These are phyloP conservation scores for Drosophila truncata DNA, from an alignment of 1,140 invertebrate species.

Conservation along the genomic window DNA sequence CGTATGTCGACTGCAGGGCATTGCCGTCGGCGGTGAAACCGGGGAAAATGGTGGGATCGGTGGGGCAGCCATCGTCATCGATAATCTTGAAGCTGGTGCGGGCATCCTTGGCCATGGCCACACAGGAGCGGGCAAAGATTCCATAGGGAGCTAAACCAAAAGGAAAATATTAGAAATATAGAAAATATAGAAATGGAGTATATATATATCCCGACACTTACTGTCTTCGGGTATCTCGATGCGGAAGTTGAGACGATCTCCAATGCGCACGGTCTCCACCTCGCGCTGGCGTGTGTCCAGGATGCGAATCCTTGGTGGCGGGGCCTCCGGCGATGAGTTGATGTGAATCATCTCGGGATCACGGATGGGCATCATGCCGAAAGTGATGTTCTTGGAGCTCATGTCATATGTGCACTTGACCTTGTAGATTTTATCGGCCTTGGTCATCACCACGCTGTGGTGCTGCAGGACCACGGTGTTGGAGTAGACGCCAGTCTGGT, in stretches of 20 bases:
- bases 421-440: slow-evolving; percentile 98
- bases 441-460: slow-evolving; percentile 98
- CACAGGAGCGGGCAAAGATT: slow-evolving; percentile 97
- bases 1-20: slow-evolving; percentile 95
- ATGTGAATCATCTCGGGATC: slow-evolving; percentile 98
- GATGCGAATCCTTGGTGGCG: slow-evolving; percentile 96
- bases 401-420: slow-evolving; percentile 98
- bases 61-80: slow-evolving; percentile 97
- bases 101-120: slow-evolving; percentile 98
- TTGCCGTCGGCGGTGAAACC: slow-evolving; percentile 94
- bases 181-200: background rate
- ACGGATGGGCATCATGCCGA: slow-evolving; percentile 98
- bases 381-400: slow-evolving; percentile 98
- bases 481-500: slow-evolving; percentile 96
- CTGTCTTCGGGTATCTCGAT: slow-evolving; percentile 98
- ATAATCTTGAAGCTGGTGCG: slow-evolving; percentile 98
- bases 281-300: slow-evolving; percentile 93
- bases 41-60: slow-evolving; percentile 97
- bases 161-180: background rate
- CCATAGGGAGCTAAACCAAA: slow-evolving; percentile 92
- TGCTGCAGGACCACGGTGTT: slow-evolving; percentile 98
- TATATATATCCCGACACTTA: slow-evolving; percentile 87
- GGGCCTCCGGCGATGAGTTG: slow-evolving; percentile 96
- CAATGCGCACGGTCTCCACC: slow-evolving; percentile 97
- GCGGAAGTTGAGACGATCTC: slow-evolving; percentile 97